These are phyloP conservation scores for Sarcophaga caerulescens DNA, from an alignment of 2,888 invertebrate species.

Conservation along the genomic window DNA sequence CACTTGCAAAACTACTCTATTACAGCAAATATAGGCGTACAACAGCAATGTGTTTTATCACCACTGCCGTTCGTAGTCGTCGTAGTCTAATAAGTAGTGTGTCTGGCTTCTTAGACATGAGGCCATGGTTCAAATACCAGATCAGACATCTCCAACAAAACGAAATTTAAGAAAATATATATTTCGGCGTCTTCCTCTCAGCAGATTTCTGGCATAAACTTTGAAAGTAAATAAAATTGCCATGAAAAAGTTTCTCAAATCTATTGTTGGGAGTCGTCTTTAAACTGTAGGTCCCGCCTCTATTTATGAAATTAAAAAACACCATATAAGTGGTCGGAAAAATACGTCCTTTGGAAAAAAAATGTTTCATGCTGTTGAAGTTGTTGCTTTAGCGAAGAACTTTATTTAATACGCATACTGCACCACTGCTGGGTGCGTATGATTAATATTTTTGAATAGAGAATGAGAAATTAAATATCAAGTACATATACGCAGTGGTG, in stretches of 20 bases:
- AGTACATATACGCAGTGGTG: slow-evolving; percentile 3
- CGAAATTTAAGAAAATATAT: background rate
- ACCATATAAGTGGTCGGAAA: too few species aligned
- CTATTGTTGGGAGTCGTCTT: too few species aligned
- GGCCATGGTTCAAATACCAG: background rate
- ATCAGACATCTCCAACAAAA: background rate
- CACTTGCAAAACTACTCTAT: too few species aligned
- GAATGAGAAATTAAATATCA: background rate
- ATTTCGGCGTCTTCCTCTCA: background rate
- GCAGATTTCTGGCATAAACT: background rate
- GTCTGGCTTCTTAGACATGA: background rate
- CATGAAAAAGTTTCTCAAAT: background rate
- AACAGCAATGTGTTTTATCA: too few species aligned
- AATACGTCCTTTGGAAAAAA: background rate
- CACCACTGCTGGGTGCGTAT: slow-evolving; percentile 19
- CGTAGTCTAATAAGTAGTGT: background rate
- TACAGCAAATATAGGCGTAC: too few species aligned
- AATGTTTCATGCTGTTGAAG: background rate
- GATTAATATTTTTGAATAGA: slow-evolving; percentile 27
- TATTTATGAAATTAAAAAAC: too few species aligned
- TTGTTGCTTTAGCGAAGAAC: background rate
- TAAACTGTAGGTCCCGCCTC: too few species aligned
- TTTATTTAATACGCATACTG: too few species aligned
- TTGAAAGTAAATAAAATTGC: background rate
- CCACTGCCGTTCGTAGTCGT: too few species aligned